These are phyloP conservation scores for Halichondria panicea DNA, from an alignment of 37 sponge, comb jelly and placozoan species.

Conservation along the genomic window DNA sequence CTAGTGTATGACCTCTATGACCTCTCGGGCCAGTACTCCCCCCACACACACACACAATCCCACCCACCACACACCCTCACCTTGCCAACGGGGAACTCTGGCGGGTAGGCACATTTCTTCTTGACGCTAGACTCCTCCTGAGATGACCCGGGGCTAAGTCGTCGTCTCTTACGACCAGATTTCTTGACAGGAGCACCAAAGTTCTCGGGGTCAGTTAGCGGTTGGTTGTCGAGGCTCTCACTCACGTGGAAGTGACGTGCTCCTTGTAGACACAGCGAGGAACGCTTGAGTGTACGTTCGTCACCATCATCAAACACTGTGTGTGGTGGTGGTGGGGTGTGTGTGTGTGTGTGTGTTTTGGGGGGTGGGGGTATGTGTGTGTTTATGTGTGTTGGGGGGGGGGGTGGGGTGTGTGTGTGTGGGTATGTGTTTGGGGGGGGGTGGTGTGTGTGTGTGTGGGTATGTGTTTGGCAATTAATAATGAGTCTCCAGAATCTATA, in stretches of 20 bases:
- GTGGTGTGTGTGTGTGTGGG: too few species aligned
- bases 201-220: conserved; percentile 89
- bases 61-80: conserved; percentile 13
- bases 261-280: conserved; percentile 87
- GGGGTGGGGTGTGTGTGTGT: neutral
- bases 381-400: neutral
- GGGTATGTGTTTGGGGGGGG: neutral
- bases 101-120: conserved; percentile 35
- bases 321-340: neutral
- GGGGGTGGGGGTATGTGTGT: neutral
- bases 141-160: conserved; percentile 4
- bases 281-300: conserved; percentile 78
- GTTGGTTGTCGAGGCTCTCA: conserved; percentile 83
- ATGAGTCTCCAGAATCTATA: too few species aligned
- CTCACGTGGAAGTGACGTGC: conserved; percentile 85
- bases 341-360: neutral
- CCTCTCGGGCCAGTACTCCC: neutral
- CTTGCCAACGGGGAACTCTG: conserved; percentile 59
- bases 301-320: conserved; percentile 97
- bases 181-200: conserved; percentile 80
- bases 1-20: neutral
- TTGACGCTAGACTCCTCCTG: conserved; percentile 17
- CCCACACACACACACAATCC: neutral
- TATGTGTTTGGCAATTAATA: too few species aligned
- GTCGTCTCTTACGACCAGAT: conserved; percentile 11